Evolutionary conservation across 92 coral and sea anemone species (phyloP).

Genomic region (Micromussa lordhowensis): DNA sequence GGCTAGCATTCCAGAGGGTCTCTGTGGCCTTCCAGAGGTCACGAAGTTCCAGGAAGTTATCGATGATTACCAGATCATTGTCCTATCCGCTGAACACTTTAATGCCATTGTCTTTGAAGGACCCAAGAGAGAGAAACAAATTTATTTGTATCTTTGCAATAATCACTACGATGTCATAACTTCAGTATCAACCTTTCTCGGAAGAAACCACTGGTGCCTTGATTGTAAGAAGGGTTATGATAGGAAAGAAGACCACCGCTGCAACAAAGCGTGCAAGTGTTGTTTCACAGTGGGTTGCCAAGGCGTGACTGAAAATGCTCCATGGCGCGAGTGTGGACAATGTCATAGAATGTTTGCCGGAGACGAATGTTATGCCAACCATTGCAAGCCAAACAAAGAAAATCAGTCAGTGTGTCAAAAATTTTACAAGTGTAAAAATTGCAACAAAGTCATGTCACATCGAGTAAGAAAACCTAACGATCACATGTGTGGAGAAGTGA

Average conservation of each 20-base stretch:
- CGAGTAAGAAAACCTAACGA: not conserved
- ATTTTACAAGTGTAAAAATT: not conserved
- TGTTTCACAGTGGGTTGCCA: slow-evolving; percentile 33
- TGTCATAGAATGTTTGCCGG: slow-evolving; percentile 43
- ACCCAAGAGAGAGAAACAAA: slow-evolving; percentile 15
- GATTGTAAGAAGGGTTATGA: slow-evolving; percentile 13
- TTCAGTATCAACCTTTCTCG: slow-evolving; percentile 25
- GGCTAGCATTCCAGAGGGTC: slow-evolving; percentile 16
- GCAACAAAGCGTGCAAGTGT: slow-evolving; percentile 14
- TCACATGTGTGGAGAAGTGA: not conserved
- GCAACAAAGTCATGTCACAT: not conserved
- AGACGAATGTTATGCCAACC: slow-evolving; percentile 26
- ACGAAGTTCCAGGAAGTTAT: slow-evolving; percentile 1
- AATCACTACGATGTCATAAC: slow-evolving; percentile 29
- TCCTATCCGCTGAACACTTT: slow-evolving; percentile 23
- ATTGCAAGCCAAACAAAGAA: slow-evolving; percentile 5
- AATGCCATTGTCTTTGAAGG: slow-evolving; percentile 25
- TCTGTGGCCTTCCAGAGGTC: slow-evolving; percentile 25
- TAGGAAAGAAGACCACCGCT: slow-evolving; percentile 16
- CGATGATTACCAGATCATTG: not conserved
- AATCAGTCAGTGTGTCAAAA: not conserved
- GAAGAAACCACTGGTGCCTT: slow-evolving; percentile 3
- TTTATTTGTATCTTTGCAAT: not conserved
- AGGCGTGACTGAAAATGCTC: not conserved
- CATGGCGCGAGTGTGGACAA: slow-evolving; percentile 30